Evolutionary conservation across 2,113 vertebrate species (phyloP).

Genomic region (Caranx melampygus): DNA sequence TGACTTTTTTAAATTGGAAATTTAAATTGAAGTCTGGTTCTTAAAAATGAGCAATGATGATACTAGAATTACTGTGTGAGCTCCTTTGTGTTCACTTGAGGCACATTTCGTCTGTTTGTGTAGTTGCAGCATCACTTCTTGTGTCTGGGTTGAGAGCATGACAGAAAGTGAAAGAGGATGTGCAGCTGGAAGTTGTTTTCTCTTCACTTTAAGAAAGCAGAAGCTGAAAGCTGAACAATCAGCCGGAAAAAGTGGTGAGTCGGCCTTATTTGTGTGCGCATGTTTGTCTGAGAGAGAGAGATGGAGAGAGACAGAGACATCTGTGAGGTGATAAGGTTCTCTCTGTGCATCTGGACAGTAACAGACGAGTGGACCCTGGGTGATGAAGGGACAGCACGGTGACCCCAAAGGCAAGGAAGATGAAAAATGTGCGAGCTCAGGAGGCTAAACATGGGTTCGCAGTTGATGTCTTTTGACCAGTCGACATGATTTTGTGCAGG

Average conservation of each 20-base stretch:
- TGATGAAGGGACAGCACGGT: conserved; percentile 14
- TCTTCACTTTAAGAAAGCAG: conserved; percentile 63
- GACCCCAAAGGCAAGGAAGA: conserved; percentile 7
- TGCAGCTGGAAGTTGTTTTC: conserved; percentile 43
- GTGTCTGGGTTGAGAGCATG: conserved; percentile 49
- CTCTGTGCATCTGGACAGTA: neutral
- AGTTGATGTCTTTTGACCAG: neutral
- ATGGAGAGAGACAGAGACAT: conserved; percentile 3
- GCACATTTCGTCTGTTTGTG: neutral
- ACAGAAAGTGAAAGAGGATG: conserved; percentile 75
- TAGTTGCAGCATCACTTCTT: conserved; percentile 12
- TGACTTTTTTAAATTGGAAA: neutral
- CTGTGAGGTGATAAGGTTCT: conserved; percentile 44
- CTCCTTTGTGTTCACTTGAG: neutral
- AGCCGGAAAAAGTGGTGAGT: conserved; percentile 56
- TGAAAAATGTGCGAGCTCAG: conserved; percentile 14
- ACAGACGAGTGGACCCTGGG: conserved; percentile 17
- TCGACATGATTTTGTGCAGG: conserved; percentile 32
- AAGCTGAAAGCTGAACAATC: conserved; percentile 64
- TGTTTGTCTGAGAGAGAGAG: conserved; percentile 18
- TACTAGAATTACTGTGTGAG: neutral
- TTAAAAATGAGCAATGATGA: neutral
- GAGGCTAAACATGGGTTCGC: neutral
- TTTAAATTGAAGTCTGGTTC: too few relatives aligned
- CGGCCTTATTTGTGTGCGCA: conserved; percentile 11